phyloP scores from a whole-genome alignment of 1,140 invertebrate genomes.

The Drosophila gunungcola region DNA sequence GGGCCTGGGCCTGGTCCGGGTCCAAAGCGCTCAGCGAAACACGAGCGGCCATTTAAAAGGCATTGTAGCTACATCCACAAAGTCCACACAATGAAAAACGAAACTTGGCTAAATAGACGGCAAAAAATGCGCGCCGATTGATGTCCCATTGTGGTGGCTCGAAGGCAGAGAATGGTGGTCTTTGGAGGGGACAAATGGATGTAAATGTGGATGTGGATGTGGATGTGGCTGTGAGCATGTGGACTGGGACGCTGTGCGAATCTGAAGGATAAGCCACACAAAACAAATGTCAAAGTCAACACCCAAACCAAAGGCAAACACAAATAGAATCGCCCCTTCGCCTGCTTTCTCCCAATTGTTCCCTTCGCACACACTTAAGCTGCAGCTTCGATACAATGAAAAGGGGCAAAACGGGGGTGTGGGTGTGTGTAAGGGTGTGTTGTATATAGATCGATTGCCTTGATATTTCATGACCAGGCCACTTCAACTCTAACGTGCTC shows the following conservation, averaged over 20 bases:
- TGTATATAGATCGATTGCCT: slow-evolving; percentile 60
- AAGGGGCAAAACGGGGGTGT: not conserved
- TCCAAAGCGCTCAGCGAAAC: slow-evolving; percentile 23
- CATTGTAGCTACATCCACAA: slow-evolving; percentile 68
- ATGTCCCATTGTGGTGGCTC: slow-evolving; percentile 61
- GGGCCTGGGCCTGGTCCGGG: slow-evolving; percentile 2
- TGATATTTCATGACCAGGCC: slow-evolving; percentile 57
- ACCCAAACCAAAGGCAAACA: slow-evolving; percentile 67
- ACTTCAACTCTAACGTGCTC: slow-evolving; percentile 52
- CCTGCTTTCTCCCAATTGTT: not conserved
- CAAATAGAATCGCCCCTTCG: slow-evolving; percentile 21
- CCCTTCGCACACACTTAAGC: slow-evolving; percentile 50
- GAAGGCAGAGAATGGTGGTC: not conserved
- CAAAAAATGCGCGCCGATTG: slow-evolving; percentile 70
- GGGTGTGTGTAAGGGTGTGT: not conserved
- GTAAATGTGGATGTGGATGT: too few species aligned
- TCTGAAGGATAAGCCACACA: slow-evolving; percentile 79
- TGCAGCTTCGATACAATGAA: slow-evolving; percentile 57
- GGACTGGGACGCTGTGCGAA: slow-evolving; percentile 21
- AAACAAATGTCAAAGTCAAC: slow-evolving; percentile 83
- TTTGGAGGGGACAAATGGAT: not conserved
- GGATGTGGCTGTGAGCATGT: not conserved
- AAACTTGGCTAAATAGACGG: slow-evolving; percentile 79
- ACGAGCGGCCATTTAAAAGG: slow-evolving; percentile 73
- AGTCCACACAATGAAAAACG: slow-evolving; percentile 76